Evolutionary conservation across 2,113 vertebrate species (phyloP), one percentile per base, ranked within the genome.

Genomic region (Phalacrocorax pelagicus): DNA sequence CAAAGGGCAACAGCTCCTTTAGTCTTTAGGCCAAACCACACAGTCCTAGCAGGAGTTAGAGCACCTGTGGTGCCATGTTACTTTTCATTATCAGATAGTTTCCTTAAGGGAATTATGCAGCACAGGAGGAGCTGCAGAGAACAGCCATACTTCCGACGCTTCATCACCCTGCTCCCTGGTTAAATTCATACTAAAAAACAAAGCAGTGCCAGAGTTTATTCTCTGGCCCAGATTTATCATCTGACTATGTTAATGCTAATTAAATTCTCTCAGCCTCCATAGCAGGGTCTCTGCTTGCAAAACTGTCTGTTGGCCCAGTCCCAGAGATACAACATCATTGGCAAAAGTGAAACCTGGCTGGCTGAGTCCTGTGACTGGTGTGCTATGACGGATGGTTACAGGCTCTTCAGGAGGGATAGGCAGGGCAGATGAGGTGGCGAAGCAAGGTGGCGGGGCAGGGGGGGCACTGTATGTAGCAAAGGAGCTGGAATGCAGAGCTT

Each of bases 1-100:
- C 40, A 67, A 52, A 54, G 3, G 4, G 18, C 0, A 0, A 78
- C 30, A 36, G 15, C 15, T 77, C 18, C 51, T 89, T 42, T 22
- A 54, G 55, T 15, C 84, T 66, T 71, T 62, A 19, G 34, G 38
- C 8, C 8, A 70, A 84, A 65, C 3, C 27, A 78, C 40, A 59
- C 9, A 34, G 20, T 24, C 30, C 38, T 51, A 69, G 49, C n/a
- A 75, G 6, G 20, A 61, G 32, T 52, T 5, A 21, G 15, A 58
- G 6, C 44, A 69, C 47, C 86, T 73, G 59, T 54, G 69, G 14
- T 23, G 29, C 20, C 10, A 20, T 2, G 3, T 12, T 54, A 44
- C 59, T 61, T 69, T 77, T 44, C 40, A 40, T 40, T 70, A 70
- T 16, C 27, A n/a, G 23, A 75, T 29, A 34, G 19, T 27, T 75